Percentiles rank a stretch among this genome's conserved stretches.
phyloP scores from a whole-genome alignment of 2,797 vertebrate species.

The Scyliorhinus canicula region DNA sequence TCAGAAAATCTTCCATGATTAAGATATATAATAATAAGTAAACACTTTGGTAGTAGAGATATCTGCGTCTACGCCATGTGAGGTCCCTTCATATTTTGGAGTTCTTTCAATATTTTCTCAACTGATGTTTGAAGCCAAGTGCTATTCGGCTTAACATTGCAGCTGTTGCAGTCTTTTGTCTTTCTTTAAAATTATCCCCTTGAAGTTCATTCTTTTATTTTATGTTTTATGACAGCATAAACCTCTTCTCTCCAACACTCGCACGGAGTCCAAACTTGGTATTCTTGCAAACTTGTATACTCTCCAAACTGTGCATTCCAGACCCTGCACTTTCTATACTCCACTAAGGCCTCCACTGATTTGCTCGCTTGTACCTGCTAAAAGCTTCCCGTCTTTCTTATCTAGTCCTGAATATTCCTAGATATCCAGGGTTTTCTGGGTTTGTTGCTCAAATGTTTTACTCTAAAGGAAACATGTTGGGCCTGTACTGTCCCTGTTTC shows the following conservation, averaged over 20 bases:
- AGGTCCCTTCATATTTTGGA: not conserved
- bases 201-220: not conserved
- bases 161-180: not conserved
- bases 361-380: too few relatives aligned
- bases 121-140: not conserved
- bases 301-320: not conserved
- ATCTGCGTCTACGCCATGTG: not conserved
- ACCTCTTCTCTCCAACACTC: not conserved
- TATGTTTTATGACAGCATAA: not conserved
- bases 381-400: too few relatives aligned
- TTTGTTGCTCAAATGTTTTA: too few relatives aligned
- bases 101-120: not conserved
- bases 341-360: too few relatives aligned
- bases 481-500: too few relatives aligned
- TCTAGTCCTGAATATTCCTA: too few relatives aligned
- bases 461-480: too few relatives aligned
- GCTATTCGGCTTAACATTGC: not conserved
- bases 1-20: not conserved
- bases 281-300: not conserved
- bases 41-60: not conserved
- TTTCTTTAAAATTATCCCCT: not conserved
- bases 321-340: too few relatives aligned
- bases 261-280: not conserved
- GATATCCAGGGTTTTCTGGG: too few relatives aligned
- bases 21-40: not conserved